Conservation (phyloP, 1,140 invertebrate species). For the Lepidurus apus region DNA sequence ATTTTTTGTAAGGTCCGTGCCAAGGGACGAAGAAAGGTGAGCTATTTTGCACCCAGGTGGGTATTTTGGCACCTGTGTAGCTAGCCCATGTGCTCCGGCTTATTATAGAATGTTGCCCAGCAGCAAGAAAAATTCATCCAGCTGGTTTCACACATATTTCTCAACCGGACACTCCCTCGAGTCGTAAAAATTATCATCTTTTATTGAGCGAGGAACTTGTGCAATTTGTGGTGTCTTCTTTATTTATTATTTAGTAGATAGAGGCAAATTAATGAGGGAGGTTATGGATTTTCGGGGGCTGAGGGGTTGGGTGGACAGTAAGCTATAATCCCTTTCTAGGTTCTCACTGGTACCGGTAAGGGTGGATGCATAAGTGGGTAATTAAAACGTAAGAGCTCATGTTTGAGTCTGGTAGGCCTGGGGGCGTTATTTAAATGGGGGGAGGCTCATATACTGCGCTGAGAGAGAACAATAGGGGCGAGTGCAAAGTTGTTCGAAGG, state of each 20-base stretch:
- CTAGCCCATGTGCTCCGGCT: slow-evolving; percentile 3
- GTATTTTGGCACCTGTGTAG: slow-evolving; percentile 4
- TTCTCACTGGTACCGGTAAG: background rate
- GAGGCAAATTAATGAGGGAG: background rate
- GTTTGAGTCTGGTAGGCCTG: background rate
- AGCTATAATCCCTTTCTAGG: no score
- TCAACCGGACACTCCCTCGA: background rate
- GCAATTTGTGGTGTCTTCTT: no score
- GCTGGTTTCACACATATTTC: background rate
- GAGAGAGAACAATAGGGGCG: background rate
- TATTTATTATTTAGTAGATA: no score
- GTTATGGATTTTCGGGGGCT: background rate
- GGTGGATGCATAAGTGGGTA: background rate
- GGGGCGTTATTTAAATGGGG: background rate
- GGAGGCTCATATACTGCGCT: background rate
- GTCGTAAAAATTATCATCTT: background rate
- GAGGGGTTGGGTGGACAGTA: background rate
- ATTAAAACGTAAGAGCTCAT: slow-evolving; percentile 4
- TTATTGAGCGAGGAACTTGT: no score
- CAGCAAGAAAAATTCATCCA: background rate
- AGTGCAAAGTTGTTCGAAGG: background rate
- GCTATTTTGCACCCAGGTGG: slow-evolving; percentile 17
- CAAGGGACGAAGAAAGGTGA: slow-evolving; percentile 15
- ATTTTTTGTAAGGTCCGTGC: background rate
- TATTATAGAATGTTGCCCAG: slow-evolving; percentile 10